Base-by-base conservation (phyloP, 2,888 invertebrate species). In the Eristalis pertinax region DNA sequence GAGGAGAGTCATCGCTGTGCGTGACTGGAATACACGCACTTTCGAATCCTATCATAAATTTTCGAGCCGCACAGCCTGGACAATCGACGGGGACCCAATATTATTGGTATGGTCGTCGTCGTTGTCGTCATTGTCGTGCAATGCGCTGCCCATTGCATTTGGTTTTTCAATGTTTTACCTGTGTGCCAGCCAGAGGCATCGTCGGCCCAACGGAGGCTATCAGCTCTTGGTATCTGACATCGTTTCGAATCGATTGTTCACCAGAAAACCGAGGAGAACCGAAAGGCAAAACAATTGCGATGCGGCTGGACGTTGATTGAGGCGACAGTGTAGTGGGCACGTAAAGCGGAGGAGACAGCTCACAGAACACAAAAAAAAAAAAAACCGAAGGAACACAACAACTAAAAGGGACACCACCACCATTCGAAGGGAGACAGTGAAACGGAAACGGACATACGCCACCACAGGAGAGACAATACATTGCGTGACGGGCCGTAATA, bases 401-500 rank as follows among this genome's bases (percentile, higher is more conserved):
- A 73, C 13, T 38, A 73, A 78, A 69, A 65, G 74, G 60, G 69
- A 86, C 41, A 68, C 62, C 41, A 68, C 62, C 41, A 68, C 62
- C 62, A 72, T 35, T 62, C 41, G 26, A 75, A 79, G 75, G 62
- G 67, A 78, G 64, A 75, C 64, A 78, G 22, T 43, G 76, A 84
- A 87, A 87, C 87, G 84, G 87, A 87, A 84, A 87, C 70, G 84
- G 87, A 84, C 83, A 80, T 76, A 83, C 67, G 70, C 70, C 73
- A 79, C 75, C 70, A 63, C 67, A 43, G 29, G 62, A 32, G 41
- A 62, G 19, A 19, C 81, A 76, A 58, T 75, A 50, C 7, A 78
- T 80, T 65, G 84, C 87, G 84, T 87, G 87, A 84, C 84, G 65
- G 58, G n/a, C 64, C n/a, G 72, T 50, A 76, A 68, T 84, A 84